These are phyloP conservation scores for Brachymystax lenok DNA, from an alignment of 2,797 vertebrate genomes.

Conservation along the genomic window DNA sequence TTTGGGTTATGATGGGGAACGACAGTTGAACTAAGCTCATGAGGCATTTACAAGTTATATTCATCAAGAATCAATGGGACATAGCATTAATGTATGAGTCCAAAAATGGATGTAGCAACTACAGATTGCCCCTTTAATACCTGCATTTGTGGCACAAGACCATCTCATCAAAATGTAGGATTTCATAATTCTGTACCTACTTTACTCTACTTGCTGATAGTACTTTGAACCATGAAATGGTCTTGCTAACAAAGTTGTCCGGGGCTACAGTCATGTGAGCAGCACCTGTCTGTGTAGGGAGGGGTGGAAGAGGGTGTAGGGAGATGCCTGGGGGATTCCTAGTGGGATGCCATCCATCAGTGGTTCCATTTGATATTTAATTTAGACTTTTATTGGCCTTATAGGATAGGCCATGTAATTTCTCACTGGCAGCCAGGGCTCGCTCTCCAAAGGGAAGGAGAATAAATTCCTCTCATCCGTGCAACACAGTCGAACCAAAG, in stretches of 20 bases:
- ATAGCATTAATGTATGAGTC: no score
- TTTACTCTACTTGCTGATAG: conserved; percentile 20
- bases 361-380: conserved; percentile 84
- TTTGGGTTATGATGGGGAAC: no score
- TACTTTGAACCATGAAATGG: conserved; percentile 53
- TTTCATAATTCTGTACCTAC: conserved; percentile 43
- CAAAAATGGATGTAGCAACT: no score
- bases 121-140: background rate
- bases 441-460: conserved; percentile 70
- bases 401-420: conserved; percentile 78
- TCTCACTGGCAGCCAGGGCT: conserved; percentile 58
- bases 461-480: conserved; percentile 76
- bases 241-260: conserved; percentile 76
- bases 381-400: conserved; percentile 83
- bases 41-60: no score
- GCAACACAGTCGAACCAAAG: conserved; percentile 61
- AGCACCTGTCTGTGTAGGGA: conserved; percentile 67
- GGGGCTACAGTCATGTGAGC: conserved; percentile 71
- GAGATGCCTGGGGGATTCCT: conserved; percentile 62
- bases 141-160: background rate
- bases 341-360: conserved; percentile 76
- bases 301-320: conserved; percentile 34
- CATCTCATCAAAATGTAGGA: background rate
- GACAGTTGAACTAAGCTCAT: no score
- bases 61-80: no score